Evolutionary conservation across 2,113 vertebrate species (phyloP).

Genomic region (Peromyscus leucopus): DNA sequence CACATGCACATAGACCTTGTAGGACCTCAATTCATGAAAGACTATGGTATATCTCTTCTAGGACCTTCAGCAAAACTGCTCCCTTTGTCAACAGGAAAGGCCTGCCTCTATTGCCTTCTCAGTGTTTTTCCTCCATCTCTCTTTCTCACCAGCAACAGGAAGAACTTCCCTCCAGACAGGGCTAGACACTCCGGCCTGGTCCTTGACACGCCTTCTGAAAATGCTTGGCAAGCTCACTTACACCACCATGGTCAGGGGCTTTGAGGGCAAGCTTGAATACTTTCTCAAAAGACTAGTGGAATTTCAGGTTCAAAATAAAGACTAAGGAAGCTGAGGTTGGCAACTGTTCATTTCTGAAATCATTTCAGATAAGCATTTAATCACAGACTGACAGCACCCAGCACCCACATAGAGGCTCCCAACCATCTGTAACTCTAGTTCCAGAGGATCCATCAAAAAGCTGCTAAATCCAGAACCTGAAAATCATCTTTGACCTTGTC

Average conservation of each 20-base stretch:
- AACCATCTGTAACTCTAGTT: background rate
- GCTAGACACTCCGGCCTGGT: background rate
- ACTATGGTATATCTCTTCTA: background rate
- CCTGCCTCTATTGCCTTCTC: background rate
- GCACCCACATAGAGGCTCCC: background rate
- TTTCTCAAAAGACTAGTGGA: background rate
- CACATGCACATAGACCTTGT: background rate
- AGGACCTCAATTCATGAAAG: background rate
- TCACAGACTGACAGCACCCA: background rate
- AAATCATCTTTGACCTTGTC: background rate
- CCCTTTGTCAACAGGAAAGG: background rate
- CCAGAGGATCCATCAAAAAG: background rate
- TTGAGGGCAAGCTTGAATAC: background rate
- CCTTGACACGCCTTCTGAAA: background rate
- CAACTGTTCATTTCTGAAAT: background rate
- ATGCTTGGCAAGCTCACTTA: background rate
- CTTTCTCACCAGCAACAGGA: background rate
- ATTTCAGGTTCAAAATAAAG: slow-evolving; percentile 4
- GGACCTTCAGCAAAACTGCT: background rate
- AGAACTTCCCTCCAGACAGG: background rate
- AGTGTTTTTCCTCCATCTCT: background rate
- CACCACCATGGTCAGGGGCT: background rate
- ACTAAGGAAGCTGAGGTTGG: background rate
- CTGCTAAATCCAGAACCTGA: background rate
- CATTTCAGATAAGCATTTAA: background rate